These are phyloP conservation scores for Agrotis exclamationis DNA, from an alignment of 2,888 invertebrate genomes.

Conservation along the genomic window DNA sequence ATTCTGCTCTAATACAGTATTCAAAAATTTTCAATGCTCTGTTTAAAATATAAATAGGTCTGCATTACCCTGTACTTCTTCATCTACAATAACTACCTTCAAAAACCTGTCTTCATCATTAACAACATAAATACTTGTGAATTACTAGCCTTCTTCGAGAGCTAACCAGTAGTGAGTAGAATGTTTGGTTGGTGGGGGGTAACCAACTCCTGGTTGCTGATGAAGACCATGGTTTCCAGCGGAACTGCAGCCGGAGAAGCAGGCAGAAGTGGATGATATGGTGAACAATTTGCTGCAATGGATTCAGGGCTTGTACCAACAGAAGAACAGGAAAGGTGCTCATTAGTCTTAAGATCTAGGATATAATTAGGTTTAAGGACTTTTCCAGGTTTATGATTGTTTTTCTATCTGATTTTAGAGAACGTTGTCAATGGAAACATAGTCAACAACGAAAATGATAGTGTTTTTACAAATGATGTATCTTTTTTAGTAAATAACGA, in stretches of 20 bases:
- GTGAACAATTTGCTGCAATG: conserved; percentile 94
- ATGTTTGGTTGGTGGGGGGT: conserved; percentile 67
- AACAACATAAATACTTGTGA: conserved; percentile 14
- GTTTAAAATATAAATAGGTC: conserved; percentile 6
- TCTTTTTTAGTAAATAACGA: no score
- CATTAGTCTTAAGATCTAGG: conserved; percentile 47
- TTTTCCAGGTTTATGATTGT: background rate
- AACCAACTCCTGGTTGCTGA: conserved; percentile 74
- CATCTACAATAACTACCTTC: background rate
- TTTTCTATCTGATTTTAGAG: background rate
- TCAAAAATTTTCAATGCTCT: background rate
- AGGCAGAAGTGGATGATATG: conserved; percentile 93
- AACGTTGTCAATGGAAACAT: background rate
- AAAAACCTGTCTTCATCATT: conserved; percentile 2
- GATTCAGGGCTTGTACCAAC: conserved; percentile 94
- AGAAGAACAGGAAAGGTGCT: conserved; percentile 90
- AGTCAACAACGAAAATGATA: background rate
- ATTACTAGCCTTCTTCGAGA: conserved; percentile 13
- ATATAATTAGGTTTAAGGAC: conserved; percentile 19
- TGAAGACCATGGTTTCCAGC: conserved; percentile 85
- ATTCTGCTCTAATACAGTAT: no score
- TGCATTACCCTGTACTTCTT: background rate
- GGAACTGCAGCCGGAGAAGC: conserved; percentile 83
- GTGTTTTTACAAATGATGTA: background rate
- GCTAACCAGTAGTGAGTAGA: conserved; percentile 51